phyloP scores from a whole-genome alignment of 1,140 invertebrate genomes.

The Hylyphantes graminicola region DNA sequence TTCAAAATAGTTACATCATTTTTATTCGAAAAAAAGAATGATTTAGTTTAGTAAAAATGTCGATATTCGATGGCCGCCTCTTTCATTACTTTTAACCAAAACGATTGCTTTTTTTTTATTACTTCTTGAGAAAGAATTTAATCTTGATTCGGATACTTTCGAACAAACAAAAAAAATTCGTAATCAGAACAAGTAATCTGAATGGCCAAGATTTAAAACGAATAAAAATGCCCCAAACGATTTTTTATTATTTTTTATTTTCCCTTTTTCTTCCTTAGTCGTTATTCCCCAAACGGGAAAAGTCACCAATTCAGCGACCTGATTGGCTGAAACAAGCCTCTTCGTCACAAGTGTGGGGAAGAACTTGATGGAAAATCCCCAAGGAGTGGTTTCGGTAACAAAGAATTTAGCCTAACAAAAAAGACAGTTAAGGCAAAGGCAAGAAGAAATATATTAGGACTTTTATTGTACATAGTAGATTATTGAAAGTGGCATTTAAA shows the following conservation, averaged over 20 bases:
- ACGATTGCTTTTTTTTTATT: no score
- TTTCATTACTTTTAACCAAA: no score
- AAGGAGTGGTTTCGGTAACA: conserved; percentile 13
- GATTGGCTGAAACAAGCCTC: conserved; percentile 40
- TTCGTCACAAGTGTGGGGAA: conserved; percentile 10
- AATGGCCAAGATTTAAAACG: background rate
- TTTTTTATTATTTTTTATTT: background rate
- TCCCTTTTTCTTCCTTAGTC: background rate
- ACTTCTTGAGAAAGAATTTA: no score
- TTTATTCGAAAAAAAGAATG: no score
- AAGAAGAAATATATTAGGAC: background rate
- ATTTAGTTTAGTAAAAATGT: no score
- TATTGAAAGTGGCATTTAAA: no score
- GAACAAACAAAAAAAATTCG: no score
- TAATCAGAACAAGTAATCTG: no score
- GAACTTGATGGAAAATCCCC: conserved; percentile 43
- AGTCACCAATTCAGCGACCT: conserved; percentile 43
- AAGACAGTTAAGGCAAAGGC: background rate
- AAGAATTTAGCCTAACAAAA: background rate
- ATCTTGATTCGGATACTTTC: no score
- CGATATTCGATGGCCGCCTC: no score
- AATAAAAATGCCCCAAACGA: background rate
- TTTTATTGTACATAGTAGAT: no score
- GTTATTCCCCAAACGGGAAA: conserved; percentile 26
- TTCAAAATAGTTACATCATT: no score